Evolutionary conservation across 2,888 invertebrate genomes (phyloP).

Genomic region (Physocephala rufipes): DNA sequence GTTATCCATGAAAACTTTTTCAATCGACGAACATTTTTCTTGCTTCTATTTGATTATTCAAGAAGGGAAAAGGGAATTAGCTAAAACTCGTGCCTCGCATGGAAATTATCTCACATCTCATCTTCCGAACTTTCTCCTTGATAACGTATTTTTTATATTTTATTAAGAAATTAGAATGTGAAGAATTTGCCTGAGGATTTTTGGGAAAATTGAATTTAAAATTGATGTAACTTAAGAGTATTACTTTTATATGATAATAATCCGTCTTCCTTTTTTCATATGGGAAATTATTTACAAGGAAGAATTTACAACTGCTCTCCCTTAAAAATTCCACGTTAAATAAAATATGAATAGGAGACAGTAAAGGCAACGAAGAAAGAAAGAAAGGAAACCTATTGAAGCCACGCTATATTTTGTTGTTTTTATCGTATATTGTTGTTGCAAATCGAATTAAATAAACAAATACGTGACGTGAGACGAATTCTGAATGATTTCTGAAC

Average conservation of each 20-base stretch:
- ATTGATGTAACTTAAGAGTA: not conserved
- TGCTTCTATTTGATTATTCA: constrained; percentile 8
- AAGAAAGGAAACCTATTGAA: constrained; percentile 6
- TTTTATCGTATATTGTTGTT: not conserved
- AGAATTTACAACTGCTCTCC: too few species aligned
- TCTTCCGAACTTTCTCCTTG: not conserved
- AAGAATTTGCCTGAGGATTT: not conserved
- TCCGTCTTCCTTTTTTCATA: too few species aligned
- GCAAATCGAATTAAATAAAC: constrained; percentile 66
- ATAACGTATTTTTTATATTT: not conserved
- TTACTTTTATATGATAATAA: not conserved
- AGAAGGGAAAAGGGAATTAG: not conserved
- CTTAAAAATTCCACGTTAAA: not conserved
- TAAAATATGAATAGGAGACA: not conserved
- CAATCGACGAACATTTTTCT: not conserved
- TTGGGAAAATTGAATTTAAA: not conserved
- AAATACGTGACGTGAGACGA: constrained; percentile 65
- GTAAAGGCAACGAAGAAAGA: too few species aligned
- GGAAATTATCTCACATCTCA: not conserved
- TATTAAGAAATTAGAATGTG: not conserved
- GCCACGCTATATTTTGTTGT: too few species aligned
- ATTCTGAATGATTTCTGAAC: constrained; percentile 54
- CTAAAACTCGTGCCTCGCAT: not conserved
- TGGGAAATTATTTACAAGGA: not conserved
- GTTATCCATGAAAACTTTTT: constrained; percentile 11